A percentile compares a stretch with the other conserved stretches of the same genome.
Evolutionary conservation across 1,140 invertebrate genomes (phyloP).

Genomic region (Mylabris phalerata): DNA sequence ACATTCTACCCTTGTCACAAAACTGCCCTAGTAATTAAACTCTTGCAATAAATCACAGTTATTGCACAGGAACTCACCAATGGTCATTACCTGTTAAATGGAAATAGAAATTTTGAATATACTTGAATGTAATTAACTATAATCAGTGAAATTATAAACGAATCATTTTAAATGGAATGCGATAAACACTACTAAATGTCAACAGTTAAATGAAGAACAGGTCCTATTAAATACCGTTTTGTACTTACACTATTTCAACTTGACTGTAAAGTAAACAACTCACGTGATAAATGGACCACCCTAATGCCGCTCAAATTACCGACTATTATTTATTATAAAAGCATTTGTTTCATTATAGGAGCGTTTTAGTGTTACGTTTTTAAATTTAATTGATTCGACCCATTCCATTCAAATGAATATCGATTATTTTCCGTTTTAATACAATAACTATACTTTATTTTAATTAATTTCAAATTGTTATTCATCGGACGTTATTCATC

Average conservation of each 20-base stretch:
- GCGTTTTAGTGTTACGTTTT: conserved; percentile 7
- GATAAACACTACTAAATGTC: conserved; percentile 19
- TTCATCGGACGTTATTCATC: too few relatives aligned
- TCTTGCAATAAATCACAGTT: conserved; percentile 12
- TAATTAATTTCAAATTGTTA: too few relatives aligned
- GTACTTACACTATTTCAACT: conserved; percentile 17
- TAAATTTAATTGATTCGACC: conserved; percentile 13
- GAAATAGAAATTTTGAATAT: too few relatives aligned
- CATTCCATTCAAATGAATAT: conserved; percentile 10
- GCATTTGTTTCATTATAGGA: conserved; percentile 12
- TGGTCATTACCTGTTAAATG: conserved; percentile 8
- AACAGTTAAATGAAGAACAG: conserved; percentile 12
- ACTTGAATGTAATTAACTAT: too few relatives aligned
- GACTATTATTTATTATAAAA: conserved; percentile 20
- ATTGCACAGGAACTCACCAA: conserved; percentile 2
- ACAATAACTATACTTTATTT: too few relatives aligned
- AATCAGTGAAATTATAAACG: too few relatives aligned
- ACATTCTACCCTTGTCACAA: conserved; percentile 6
- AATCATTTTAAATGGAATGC: conserved; percentile 5
- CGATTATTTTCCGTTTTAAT: neutral
- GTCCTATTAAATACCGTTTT: conserved; percentile 19
- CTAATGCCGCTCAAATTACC: conserved; percentile 18
- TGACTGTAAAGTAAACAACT: conserved; percentile 16
- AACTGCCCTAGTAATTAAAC: conserved; percentile 11
- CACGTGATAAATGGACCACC: conserved; percentile 17